Base-by-base conservation (phyloP, 2,797 vertebrate genomes). In the Oryzias dopingdopingensis region DNA sequence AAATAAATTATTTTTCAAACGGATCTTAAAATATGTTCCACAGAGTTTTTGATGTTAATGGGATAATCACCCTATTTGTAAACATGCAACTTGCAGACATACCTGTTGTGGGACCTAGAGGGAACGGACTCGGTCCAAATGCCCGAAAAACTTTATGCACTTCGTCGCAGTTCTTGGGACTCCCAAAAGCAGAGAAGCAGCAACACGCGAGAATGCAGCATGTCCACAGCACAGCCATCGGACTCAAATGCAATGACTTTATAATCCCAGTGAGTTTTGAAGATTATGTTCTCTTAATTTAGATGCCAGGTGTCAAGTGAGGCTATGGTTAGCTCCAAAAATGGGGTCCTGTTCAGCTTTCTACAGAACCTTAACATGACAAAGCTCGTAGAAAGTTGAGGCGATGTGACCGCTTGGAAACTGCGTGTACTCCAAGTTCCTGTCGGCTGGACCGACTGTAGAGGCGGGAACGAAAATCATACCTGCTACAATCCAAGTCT, bases 121-220 rank as follows among this genome's bases (percentile, higher is more conserved):
- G 92, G 59, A 90, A 86, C 41, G 88, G 81, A 58, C 69, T 84
- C 6, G 89, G 82, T 76, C 92, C 94, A 51, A 91, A 91, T 62
- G 90, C 86, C 42, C 84, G 74, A 77, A 93, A 95, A 94, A 95
- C 92, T 94, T 95, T 92, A 49, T 91, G 83, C 65, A 93, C 92
- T 80, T 92, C 88, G 22, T 93, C 88, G 79, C 94, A 96, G 91
- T 59, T 89, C 70, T 65, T 81, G 4, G 68, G n/a, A 53, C 60
- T 86, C 47, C 83, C 87, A 13, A 52, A 40, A 22, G 59, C 72
- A 0, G 67, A 45, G 42, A 62, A 83, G 18, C 56, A 59, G n/a
- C 65, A 78, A 49, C 63, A 81, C 14, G 56, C 67, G 53, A 89
- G 22, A 49, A 76, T n/a, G 55, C 24, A 63, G 47, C 46, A 43